These are phyloP conservation scores for Natator depressus DNA, from an alignment of 2,113 vertebrate genomes.

Conservation along the genomic window DNA sequence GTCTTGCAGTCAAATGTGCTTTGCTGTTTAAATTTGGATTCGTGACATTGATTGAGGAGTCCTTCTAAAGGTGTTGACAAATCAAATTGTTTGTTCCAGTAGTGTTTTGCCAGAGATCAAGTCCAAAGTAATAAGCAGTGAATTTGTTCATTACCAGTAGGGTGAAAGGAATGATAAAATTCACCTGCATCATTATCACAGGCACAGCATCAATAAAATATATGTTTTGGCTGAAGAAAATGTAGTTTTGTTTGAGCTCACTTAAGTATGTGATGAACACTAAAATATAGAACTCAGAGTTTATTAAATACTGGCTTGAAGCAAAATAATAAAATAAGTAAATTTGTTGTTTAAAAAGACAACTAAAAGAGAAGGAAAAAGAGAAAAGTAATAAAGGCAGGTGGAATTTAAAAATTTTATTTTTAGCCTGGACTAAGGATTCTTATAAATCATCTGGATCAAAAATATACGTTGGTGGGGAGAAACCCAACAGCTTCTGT, in stretches of 20 bases:
- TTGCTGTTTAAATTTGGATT: constrained; percentile 99
- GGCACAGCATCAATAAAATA: constrained; percentile 78
- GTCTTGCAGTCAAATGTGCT: constrained; percentile 99
- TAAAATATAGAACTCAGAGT: constrained; percentile 1
- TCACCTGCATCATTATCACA: constrained; percentile 84
- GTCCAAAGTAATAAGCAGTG: constrained; percentile 99
- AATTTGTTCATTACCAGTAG: constrained; percentile 99
- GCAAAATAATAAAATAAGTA: constrained; percentile 22
- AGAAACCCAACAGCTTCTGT: neutral
- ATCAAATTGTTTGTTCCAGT: constrained; percentile 99
- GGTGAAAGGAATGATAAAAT: constrained; percentile 89
- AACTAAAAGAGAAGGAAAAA: neutral
- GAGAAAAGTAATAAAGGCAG: neutral
- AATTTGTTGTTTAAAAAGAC: neutral
- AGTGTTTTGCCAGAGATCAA: constrained; percentile 99
- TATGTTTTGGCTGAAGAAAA: constrained; percentile 76
- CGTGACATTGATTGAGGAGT: constrained; percentile 99
- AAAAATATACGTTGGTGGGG: neutral
- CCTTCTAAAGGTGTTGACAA: constrained; percentile 99
- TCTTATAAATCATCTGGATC: neutral
- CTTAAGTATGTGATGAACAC: constrained; percentile 32
- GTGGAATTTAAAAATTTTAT: neutral
- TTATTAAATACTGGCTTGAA: constrained; percentile 54
- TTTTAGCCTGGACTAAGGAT: neutral
- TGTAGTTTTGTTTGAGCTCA: constrained; percentile 39